A percentile compares a stretch with the other conserved stretches of the same genome.
phyloP scores from a whole-genome alignment of 2,797 vertebrate species.

The Botia almorhae region DNA sequence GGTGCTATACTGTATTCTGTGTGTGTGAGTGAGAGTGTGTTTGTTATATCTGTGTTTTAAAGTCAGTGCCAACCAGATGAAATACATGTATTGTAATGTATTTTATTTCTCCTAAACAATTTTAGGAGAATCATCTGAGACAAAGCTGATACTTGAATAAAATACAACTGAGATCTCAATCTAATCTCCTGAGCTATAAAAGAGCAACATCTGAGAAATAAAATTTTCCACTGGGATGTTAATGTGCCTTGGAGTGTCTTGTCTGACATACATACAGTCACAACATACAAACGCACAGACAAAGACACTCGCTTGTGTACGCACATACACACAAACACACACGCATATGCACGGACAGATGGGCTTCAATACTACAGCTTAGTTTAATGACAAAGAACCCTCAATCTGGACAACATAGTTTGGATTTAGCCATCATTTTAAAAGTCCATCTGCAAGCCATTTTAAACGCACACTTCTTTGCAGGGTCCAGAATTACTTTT shows the following conservation, averaged over 20 bases:
- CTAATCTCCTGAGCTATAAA: too few relatives aligned
- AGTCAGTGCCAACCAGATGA: constrained; percentile 33
- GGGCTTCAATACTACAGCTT: constrained; percentile 80
- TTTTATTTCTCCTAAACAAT: too few relatives aligned
- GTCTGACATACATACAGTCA: constrained; percentile 47
- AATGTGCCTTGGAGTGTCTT: constrained; percentile 59
- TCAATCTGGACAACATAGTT: constrained; percentile 75
- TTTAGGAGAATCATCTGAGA: too few relatives aligned
- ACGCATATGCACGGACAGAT: constrained; percentile 72
- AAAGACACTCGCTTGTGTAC: too few relatives aligned
- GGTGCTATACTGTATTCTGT: constrained; percentile 68
- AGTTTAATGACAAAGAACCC: constrained; percentile 83
- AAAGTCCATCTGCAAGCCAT: constrained; percentile 80
- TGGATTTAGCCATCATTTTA: constrained; percentile 82
- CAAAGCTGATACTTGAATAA: too few relatives aligned
- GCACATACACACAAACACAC: too few relatives aligned
- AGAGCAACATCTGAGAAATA: too few relatives aligned
- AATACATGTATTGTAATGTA: too few relatives aligned
- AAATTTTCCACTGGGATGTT: too few relatives aligned
- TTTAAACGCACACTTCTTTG: constrained; percentile 63
- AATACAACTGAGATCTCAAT: too few relatives aligned
- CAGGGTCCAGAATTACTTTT: constrained; percentile 16
- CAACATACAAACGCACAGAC: constrained; percentile 24
- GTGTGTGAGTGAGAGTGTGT: too few relatives aligned
- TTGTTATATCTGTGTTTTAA: too few relatives aligned